phyloP scores from a whole-genome alignment of 1,140 invertebrate species.

The Brachionus asplanchnoidis region DNA sequence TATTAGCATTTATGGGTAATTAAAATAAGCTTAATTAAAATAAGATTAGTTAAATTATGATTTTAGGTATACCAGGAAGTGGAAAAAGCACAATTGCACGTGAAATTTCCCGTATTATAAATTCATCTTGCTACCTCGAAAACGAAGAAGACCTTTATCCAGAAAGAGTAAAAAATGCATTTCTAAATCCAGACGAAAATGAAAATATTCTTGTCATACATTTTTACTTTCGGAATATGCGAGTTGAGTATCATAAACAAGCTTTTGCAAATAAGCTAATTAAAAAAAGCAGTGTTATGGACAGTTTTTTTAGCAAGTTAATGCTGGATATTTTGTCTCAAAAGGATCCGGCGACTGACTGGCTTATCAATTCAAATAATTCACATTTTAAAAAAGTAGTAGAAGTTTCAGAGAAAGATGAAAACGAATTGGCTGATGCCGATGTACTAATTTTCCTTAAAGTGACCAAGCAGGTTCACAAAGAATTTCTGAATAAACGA shows the following conservation, averaged over 20 bases:
- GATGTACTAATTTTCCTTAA: conserved; percentile 1
- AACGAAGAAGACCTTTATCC: conserved; percentile 20
- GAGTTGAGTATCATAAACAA: not conserved
- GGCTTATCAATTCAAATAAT: conserved; percentile 10
- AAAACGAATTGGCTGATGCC: not conserved
- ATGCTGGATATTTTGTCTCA: conserved; percentile 3
- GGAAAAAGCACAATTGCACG: conserved; percentile 14
- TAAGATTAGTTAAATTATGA: not conserved
- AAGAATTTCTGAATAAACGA: conserved; percentile 7
- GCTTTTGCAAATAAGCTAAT: not conserved
- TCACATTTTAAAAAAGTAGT: not conserved
- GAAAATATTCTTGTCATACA: conserved; percentile 7
- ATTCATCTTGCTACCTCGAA: not conserved
- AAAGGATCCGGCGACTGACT: not conserved
- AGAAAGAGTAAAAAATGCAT: not conserved
- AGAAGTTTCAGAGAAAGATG: not conserved
- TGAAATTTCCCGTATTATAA: not conserved
- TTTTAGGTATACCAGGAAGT: conserved; percentile 27
- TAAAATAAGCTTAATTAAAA: not conserved
- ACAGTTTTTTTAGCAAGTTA: conserved; percentile 26
- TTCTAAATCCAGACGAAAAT: not conserved
- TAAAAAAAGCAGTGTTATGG: not conserved
- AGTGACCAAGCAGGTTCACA: not conserved
- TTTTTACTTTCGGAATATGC: conserved; percentile 32
- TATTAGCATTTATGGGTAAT: conserved; percentile 8